Evolutionary conservation across 2,113 vertebrate genomes (phyloP).

Genomic region (Phalacrocorax carbo): DNA sequence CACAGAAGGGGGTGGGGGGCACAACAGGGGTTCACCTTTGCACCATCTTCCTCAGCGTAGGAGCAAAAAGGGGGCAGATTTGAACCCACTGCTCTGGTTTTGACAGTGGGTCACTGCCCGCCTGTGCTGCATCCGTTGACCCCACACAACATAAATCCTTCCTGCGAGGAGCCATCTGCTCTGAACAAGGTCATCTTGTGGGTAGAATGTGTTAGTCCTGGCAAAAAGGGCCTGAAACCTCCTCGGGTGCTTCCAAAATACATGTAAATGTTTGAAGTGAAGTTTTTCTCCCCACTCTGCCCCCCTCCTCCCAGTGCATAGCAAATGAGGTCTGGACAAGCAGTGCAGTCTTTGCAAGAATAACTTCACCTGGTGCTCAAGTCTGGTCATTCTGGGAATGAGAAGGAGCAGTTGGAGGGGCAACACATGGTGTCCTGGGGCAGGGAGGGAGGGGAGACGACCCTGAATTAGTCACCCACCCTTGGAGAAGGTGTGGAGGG

Average conservation of each 20-base stretch:
- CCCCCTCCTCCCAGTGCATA: neutral
- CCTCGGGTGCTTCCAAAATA: neutral
- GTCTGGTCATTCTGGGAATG: neutral
- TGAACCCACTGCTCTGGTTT: accelerated
- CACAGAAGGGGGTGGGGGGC: neutral
- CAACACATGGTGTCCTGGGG: accelerated
- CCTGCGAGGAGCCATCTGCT: neutral
- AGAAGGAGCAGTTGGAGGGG: neutral
- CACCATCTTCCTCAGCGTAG: neutral
- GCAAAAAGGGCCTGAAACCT: neutral
- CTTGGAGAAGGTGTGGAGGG: neutral
- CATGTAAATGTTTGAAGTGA: neutral
- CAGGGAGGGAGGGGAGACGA: neutral
- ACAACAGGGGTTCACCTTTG: neutral
- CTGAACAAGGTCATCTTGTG: neutral
- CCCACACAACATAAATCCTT: accelerated
- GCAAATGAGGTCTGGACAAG: neutral
- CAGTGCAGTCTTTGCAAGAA: neutral
- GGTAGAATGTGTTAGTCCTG: neutral
- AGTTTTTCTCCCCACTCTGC: neutral
- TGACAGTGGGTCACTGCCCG: accelerated
- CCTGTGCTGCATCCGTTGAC: neutral
- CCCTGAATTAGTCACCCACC: neutral
- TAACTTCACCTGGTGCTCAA: neutral
- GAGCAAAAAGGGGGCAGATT: neutral